phyloP scores from a whole-genome alignment of 2,888 invertebrate species.

The Elysia crispata region DNA sequence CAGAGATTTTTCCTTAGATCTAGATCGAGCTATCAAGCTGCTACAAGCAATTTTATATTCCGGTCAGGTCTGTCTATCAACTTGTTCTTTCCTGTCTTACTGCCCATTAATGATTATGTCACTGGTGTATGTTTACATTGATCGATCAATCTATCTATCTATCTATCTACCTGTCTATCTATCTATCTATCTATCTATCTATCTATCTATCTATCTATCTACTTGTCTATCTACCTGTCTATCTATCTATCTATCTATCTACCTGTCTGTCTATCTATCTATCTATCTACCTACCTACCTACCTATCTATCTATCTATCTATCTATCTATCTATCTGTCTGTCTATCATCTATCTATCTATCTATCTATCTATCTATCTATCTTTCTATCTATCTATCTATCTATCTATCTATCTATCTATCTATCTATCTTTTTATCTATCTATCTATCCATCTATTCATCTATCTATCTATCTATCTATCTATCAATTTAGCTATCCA shows the following conservation, averaged over 20 bases:
- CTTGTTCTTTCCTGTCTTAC: no score
- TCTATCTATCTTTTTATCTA: not conserved
- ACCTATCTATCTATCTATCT: not conserved
- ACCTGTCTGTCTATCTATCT: constrained; percentile 13
- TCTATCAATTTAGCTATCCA: no score
- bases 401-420: not conserved
- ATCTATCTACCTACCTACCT: not conserved
- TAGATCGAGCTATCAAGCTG: no score
- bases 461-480: not conserved
- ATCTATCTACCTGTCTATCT: not conserved
- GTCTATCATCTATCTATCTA: not conserved
- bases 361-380: constrained; percentile 21
- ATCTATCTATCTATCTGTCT: no score
- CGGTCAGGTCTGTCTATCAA: no score
- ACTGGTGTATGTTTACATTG: no score
- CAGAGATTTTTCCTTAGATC: no score
- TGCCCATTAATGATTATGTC: no score
- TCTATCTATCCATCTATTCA: not conserved
- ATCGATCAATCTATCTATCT: no score
- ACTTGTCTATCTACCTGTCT: not conserved
- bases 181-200: not conserved
- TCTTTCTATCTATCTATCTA: constrained; percentile 6
- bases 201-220: not conserved
- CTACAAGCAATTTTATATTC: no score
- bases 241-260: constrained; percentile 11